Evolutionary conservation across 2,113 vertebrate species (phyloP).

Genomic region (Vulpes vulpes): DNA sequence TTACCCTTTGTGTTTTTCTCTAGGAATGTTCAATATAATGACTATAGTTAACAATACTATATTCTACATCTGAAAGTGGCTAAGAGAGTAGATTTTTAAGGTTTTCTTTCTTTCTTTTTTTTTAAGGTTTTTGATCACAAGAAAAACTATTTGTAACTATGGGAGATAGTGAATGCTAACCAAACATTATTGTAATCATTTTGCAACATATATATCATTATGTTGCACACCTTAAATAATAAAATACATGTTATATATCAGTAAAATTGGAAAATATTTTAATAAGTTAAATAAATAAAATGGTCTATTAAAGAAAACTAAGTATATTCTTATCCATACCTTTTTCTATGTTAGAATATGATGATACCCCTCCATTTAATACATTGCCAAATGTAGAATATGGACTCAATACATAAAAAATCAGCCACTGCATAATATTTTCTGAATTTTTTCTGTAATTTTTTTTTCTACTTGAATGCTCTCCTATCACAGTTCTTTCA

Average conservation of each 20-base stretch:
- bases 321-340: background rate
- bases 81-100: background rate
- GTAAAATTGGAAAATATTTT: background rate
- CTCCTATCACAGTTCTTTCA: background rate
- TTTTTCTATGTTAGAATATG: background rate
- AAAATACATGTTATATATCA: background rate
- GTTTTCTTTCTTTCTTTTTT: background rate
- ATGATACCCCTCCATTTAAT: background rate
- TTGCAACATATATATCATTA: background rate
- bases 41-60: background rate
- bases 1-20: background rate
- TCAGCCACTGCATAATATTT: background rate
- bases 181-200: background rate
- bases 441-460: background rate
- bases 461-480: background rate
- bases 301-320: background rate
- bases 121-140: background rate
- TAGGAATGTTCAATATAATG: background rate
- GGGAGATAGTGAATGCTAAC: background rate
- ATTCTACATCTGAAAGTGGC: background rate
- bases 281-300: background rate
- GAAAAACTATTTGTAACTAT: background rate
- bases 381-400: background rate
- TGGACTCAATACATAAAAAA: background rate
- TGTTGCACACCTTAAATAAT: background rate